A percentile compares a stretch with the other conserved stretches of the same genome.
Evolutionary conservation across 1,140 invertebrate species (phyloP).

Genomic region (Diuraphis noxia): DNA sequence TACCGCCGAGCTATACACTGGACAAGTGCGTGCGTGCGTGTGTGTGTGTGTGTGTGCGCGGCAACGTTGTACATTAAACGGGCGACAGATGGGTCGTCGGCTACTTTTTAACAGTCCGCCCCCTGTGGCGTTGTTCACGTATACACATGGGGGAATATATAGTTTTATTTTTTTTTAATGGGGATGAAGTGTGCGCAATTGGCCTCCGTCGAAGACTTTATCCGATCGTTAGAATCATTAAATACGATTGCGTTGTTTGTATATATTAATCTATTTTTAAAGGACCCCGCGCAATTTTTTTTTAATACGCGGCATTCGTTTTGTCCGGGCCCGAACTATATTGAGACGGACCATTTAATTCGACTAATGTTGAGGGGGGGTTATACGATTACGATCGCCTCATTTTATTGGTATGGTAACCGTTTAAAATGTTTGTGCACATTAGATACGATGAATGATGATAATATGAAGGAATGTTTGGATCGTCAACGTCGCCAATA

Average conservation of each 20-base stretch:
- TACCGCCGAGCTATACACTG: neutral
- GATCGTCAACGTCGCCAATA: neutral
- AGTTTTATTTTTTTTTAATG: slow-evolving; percentile 34
- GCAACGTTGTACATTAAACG: neutral
- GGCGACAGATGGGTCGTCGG: slow-evolving; percentile 34
- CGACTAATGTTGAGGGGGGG: neutral
- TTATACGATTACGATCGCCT: neutral
- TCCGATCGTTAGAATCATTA: slow-evolving; percentile 38
- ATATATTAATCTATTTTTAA: slow-evolving; percentile 7
- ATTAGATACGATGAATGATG: neutral
- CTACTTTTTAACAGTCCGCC: slow-evolving; percentile 35
- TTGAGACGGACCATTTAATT: neutral
- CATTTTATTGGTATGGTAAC: neutral
- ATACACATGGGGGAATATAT: slow-evolving; percentile 10
- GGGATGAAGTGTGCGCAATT: slow-evolving; percentile 43
- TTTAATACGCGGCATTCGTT: neutral
- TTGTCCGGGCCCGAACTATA: neutral
- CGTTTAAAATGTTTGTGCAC: neutral
- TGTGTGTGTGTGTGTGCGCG: neutral
- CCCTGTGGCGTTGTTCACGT: neutral
- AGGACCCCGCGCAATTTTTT: neutral
- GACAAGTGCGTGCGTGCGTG: neutral
- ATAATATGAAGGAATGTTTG: neutral
- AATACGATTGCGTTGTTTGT: slow-evolving; percentile 21
- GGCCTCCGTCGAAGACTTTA: slow-evolving; percentile 31